phyloP scores from a whole-genome alignment of 1,140 invertebrate genomes.

The Wiebesia pumilae region DNA sequence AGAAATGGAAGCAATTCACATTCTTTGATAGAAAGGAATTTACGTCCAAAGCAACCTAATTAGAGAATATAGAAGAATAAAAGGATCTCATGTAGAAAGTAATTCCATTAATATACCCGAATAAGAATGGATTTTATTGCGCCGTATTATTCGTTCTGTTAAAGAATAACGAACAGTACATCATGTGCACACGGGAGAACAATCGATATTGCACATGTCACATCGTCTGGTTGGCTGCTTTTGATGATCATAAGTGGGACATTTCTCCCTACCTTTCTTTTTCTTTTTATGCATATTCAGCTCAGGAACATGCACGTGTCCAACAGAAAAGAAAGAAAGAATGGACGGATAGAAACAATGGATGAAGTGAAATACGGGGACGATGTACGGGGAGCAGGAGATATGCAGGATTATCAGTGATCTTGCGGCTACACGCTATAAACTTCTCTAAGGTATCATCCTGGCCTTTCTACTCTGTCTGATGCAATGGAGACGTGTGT shows the following conservation, averaged over 20 bases:
- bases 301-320: no score
- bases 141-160: slow-evolving; percentile 12
- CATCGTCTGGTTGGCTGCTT: slow-evolving; percentile 46
- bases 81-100: no score
- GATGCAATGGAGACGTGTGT: slow-evolving; percentile 16
- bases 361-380: not conserved
- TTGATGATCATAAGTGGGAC: slow-evolving; percentile 68
- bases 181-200: slow-evolving; percentile 21
- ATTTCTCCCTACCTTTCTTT: not conserved
- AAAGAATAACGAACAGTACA: not conserved
- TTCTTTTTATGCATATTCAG: no score
- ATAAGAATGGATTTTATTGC: no score
- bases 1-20: no score
- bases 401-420: slow-evolving; percentile 40
- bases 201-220: slow-evolving; percentile 64
- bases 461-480: not conserved
- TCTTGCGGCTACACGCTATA: slow-evolving; percentile 37
- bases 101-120: no score
- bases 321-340: slow-evolving; percentile 5
- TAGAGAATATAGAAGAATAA: no score
- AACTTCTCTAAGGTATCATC: slow-evolving; percentile 47
- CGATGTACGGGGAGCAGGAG: not conserved
- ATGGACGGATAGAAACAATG: no score
- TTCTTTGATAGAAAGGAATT: no score
- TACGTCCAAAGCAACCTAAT: no score